Evolutionary conservation across 2,888 invertebrate species (phyloP).

Genomic region (Cerastoderma edule): DNA sequence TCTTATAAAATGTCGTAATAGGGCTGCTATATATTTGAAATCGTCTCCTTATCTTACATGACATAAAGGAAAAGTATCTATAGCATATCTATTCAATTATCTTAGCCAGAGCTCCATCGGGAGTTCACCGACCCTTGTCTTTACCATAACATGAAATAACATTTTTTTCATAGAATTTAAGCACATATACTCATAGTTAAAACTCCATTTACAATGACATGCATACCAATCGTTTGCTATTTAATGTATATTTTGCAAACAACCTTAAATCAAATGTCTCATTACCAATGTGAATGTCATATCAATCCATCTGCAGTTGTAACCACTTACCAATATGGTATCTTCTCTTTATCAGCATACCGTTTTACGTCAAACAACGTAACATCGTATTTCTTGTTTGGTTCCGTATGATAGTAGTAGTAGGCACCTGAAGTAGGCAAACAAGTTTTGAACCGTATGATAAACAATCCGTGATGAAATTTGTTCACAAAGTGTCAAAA

Average conservation of each 20-base stretch:
- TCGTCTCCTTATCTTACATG: too few relatives aligned
- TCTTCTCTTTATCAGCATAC: constrained; percentile 57
- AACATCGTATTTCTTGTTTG: constrained; percentile 69
- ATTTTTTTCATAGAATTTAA: not conserved
- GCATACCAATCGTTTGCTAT: not conserved
- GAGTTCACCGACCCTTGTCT: too few relatives aligned
- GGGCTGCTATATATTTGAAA: too few relatives aligned
- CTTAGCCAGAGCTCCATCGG: too few relatives aligned
- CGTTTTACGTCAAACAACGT: constrained; percentile 71
- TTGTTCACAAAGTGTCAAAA: not conserved
- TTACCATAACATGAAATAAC: not conserved
- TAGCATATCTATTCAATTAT: too few relatives aligned
- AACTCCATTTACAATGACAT: not conserved
- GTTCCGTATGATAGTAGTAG: constrained; percentile 77
- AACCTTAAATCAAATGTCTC: not conserved
- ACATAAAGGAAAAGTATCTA: too few relatives aligned
- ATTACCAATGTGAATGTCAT: not conserved
- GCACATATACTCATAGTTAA: not conserved
- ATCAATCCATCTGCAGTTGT: not conserved
- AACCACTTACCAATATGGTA: constrained; percentile 73
- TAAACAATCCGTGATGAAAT: not conserved
- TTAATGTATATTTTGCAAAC: not conserved
- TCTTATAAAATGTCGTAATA: too few relatives aligned
- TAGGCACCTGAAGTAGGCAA: constrained; percentile 70
- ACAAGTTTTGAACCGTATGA: not conserved